Conservation (phyloP, 2,113 vertebrate species). For the Ailuropoda melanoleuca region DNA sequence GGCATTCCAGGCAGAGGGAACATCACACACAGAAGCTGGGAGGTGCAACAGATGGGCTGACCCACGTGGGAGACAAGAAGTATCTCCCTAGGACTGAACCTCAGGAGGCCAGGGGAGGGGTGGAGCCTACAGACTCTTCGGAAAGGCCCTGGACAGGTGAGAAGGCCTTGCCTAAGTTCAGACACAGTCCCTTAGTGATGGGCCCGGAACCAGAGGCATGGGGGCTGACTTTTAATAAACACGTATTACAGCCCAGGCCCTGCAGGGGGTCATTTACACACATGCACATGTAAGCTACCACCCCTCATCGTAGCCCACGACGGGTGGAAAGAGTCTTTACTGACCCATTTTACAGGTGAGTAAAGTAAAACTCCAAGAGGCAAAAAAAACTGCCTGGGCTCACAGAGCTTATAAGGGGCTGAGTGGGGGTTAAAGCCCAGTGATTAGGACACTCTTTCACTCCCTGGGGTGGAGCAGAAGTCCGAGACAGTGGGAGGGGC, state of each 20-base stretch:
- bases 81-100: neutral
- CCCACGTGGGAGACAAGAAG: neutral
- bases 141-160: neutral
- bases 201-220: neutral
- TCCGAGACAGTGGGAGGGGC: neutral
- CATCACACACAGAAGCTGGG: neutral
- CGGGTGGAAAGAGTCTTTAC: neutral
- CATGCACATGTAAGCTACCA: accelerated
- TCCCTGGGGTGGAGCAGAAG: neutral
- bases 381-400: neutral
- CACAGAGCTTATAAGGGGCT: neutral
- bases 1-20: neutral
- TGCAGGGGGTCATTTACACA: neutral
- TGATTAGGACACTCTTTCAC: neutral
- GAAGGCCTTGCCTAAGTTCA: neutral
- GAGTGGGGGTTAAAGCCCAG: neutral
- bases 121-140: neutral
- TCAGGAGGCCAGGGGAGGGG: neutral
- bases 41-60: neutral
- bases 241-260: neutral
- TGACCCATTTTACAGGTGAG: neutral
- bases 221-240: neutral
- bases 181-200: neutral
- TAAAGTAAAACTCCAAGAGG: neutral
- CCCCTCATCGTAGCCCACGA: neutral